Conservation (phyloP, 2,888 invertebrate genomes). For the Charanyca ferruginea region DNA sequence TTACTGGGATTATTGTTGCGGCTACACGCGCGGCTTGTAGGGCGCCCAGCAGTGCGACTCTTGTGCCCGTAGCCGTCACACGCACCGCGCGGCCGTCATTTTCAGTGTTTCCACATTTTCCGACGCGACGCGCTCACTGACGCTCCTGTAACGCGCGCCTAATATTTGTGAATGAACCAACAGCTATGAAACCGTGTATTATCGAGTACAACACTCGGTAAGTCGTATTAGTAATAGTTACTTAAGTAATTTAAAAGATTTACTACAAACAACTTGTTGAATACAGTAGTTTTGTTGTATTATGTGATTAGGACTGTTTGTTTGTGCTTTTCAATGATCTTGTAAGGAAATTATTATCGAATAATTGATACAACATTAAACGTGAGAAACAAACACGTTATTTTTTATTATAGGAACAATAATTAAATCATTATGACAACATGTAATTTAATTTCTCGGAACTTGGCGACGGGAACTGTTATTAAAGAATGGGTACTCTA, state of each 20-base stretch:
- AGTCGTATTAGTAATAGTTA: conserved; percentile 38
- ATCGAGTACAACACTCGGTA: conserved; percentile 53
- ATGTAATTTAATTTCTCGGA: conserved; percentile 8
- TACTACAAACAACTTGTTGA: conserved; percentile 44
- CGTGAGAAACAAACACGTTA: not conserved
- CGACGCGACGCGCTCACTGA: conserved; percentile 45
- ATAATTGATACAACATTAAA: not conserved
- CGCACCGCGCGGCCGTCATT: conserved; percentile 47
- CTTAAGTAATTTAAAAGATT: conserved; percentile 19
- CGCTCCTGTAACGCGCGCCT: conserved; percentile 36
- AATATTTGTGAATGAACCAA: conserved; percentile 53
- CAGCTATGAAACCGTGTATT: conserved; percentile 55
- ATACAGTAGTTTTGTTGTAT: conserved; percentile 21
- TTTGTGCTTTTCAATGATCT: conserved; percentile 17
- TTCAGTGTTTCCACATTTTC: conserved; percentile 44
- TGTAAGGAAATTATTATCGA: conserved; percentile 23
- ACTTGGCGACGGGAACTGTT: not conserved
- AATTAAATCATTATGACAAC: not conserved
- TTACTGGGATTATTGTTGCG: conserved; percentile 23
- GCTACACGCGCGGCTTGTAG: conserved; percentile 22
- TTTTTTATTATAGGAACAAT: not conserved
- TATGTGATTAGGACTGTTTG: conserved; percentile 7
- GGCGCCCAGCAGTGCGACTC: conserved; percentile 60
- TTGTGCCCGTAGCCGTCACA: conserved; percentile 55
- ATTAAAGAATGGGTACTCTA: conserved; percentile 6